Evolutionary conservation across 1,140 invertebrate species (phyloP), one percentile per base, ranked within the genome.

Genomic region (Antheraea mylitta): DNA sequence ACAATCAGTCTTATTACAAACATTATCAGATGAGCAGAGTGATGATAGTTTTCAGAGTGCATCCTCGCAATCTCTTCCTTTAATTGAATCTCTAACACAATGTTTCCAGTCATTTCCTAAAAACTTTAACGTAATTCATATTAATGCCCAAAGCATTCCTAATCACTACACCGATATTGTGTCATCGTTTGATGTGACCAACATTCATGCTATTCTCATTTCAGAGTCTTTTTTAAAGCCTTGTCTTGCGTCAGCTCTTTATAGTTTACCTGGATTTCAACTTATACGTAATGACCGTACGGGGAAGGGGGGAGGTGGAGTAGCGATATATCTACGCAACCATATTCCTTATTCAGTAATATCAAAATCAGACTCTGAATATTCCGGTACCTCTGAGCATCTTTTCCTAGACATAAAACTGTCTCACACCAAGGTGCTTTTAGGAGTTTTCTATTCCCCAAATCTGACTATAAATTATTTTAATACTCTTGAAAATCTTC

Each of bases 211-310:
- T 22, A 61, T 68, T 61, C 58, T 68, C 18, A 59, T 68, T 9
- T 68, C 66, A 19, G 66, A 68, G 61, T 68, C 58, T 18, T 60
- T 22, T n/a, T 16, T 68, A 7, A 60, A 61, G 59, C 58, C 66
- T 19, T 68, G 58, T 61, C 36, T 68, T 16, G 6, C 66, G 5
- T 68, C 66, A n/a, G 42, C 30, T 45, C n/a, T 59, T 45, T 68
- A 42, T 16, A 19, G n/a, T 18, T 36, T 60, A 19, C 58, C 66
- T 60, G 58, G 66, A 10, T 67, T 67, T 19, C 37, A 36, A 18
- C 59, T 67, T 8, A 67, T 67, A 38, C 66, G 36, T 19, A 67
- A 67, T 59, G 66, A 67, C 30, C 16, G 53, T 18, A 68, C 37
- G 5, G 59, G 59, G 18, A 48, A 19, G 13, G 36, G 58, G n/a